These are phyloP conservation scores for Diachasmimorpha longicaudata DNA, from an alignment of 1,140 invertebrate genomes.

Conservation along the genomic window DNA sequence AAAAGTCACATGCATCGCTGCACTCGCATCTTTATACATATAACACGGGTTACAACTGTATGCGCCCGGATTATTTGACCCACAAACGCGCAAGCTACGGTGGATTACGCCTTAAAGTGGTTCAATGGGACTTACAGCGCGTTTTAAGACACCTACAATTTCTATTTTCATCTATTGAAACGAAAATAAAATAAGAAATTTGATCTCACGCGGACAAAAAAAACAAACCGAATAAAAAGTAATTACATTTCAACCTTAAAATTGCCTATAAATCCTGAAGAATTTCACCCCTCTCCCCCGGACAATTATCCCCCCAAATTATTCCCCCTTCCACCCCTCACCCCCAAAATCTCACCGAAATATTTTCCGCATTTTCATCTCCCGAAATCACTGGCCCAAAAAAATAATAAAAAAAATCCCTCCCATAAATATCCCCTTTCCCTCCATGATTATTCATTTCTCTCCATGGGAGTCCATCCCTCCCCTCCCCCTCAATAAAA, in stretches of 20 bases:
- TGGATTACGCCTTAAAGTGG: conserved; percentile 29
- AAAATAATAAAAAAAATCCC: background rate
- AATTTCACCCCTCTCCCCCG: no score
- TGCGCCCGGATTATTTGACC: conserved; percentile 14
- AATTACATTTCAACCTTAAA: no score
- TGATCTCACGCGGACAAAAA: no score
- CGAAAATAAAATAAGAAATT: background rate
- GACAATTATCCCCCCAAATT: no score
- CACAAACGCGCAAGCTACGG: conserved; percentile 31
- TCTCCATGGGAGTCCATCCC: background rate
- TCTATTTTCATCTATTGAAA: background rate
- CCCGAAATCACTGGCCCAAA: background rate
- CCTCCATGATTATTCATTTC: background rate
- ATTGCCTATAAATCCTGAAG: no score
- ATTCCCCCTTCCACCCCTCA: background rate
- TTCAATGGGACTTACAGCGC: conserved; percentile 33
- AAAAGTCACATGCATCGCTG: background rate
- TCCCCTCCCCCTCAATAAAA: background rate
- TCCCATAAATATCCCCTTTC: background rate
- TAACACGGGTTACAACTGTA: background rate
- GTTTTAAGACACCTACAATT: conserved; percentile 32
- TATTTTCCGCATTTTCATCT: background rate
- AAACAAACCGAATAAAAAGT: no score
- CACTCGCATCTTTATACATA: background rate
- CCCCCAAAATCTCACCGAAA: background rate